Evolutionary conservation across 2,113 vertebrate species (phyloP), one percentile per base, ranked within the genome.

Genomic region (Lagopus muta): DNA sequence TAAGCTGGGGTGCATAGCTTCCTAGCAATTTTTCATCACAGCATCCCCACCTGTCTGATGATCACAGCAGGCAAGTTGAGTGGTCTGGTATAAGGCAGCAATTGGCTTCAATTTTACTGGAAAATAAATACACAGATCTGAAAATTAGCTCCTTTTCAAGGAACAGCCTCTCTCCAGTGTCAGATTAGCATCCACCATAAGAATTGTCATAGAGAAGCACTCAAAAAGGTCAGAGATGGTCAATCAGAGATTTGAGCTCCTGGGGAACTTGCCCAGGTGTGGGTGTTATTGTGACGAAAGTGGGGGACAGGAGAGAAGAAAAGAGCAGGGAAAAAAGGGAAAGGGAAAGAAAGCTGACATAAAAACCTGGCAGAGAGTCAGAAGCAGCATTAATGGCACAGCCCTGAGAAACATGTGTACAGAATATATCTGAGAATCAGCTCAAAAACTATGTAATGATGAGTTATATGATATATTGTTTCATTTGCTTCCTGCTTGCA

Each of bases 61-160:
- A 55, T 65, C 66, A 11, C 16, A 65, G 32, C 27, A 60, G 15
- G 16, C 20, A 43, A 93, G 9, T 28, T 50, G 7, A 72, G 19
- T 65, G 15, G 12, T 45, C 62, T 61, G 25, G 7, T 17, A 61
- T 48, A 25, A 78, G 18, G 25, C 11, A 84, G 60, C 13, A 76
- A 14, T 12, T 5, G 1, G 30, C n/a, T 90, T 73, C 54, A 74
- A 67, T 55, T 45, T 45, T 71, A 47, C 27, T 60, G 27, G 83
- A 92, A 48, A 1, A 66, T 45, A 58, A 22, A 13, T 0, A 0
- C 32, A 58, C 2, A n/a, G 18, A 77, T 50, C 7, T 32, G 70
- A 77, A 86, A 48, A 88, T 13, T 80, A 77, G 74, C 12, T 20
- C 34, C 30, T 86, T 52, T 60, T 38, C 42, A 13, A 83, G 89